Conservation (phyloP, 2,113 vertebrate species). For the Theristicus caerulescens region DNA sequence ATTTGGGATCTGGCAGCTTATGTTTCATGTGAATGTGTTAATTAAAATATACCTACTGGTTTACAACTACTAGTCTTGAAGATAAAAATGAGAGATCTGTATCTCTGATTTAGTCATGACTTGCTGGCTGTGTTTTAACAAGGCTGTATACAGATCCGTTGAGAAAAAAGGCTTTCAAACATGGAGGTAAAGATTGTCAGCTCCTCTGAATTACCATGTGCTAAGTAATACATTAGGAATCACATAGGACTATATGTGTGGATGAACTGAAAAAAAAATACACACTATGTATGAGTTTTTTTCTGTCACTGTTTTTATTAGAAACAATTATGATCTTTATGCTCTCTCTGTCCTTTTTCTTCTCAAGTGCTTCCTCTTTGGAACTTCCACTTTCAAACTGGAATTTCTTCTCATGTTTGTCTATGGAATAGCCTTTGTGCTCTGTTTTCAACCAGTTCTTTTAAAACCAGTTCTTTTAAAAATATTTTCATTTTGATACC, state of each 20-base stretch:
- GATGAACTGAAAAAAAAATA: not conserved
- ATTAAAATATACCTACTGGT: not conserved
- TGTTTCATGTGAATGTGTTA: not conserved
- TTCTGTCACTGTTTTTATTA: not conserved
- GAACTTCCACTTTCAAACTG: not conserved
- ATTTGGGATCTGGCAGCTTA: not conserved
- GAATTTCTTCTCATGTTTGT: not conserved
- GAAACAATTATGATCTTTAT: not conserved
- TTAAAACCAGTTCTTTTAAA: too few relatives aligned
- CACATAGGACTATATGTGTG: not conserved
- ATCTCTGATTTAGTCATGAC: not conserved
- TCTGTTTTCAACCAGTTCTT: not conserved
- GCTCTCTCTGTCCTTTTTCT: not conserved
- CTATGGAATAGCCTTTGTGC: not conserved
- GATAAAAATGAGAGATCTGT: not conserved
- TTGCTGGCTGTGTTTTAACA: not conserved
- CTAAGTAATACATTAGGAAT: not conserved
- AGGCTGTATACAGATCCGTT: not conserved
- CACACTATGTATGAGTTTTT: not conserved
- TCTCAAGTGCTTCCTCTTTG: not conserved
- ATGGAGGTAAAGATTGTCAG: not conserved
- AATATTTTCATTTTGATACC: not conserved
- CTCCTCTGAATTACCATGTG: not conserved
- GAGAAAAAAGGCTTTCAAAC: not conserved
- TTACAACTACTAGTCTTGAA: not conserved